Conservation (phyloP, 2,113 vertebrate species). For the Seriola rivoliana region DNA sequence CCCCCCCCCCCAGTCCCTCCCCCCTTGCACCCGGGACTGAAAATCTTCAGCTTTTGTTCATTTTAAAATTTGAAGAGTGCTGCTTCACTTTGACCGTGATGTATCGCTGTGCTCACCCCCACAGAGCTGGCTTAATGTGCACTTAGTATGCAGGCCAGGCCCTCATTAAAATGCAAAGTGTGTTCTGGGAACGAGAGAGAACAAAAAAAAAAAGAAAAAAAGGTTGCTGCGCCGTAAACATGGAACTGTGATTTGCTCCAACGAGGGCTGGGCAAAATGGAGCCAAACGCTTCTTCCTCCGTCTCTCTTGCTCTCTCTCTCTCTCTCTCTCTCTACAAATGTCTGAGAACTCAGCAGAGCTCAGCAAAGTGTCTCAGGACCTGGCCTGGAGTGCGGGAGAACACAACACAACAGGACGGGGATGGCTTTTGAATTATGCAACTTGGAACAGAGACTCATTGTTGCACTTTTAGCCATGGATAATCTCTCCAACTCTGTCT, state of each 20-base stretch:
- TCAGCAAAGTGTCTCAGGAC: constrained; percentile 59
- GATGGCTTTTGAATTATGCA: constrained; percentile 77
- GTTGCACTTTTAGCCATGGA: constrained; percentile 71
- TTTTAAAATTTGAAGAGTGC: constrained; percentile 80
- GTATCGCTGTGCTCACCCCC: constrained; percentile 63
- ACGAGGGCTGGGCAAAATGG: constrained; percentile 54
- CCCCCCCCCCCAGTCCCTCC: not conserved
- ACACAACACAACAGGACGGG: constrained; percentile 49
- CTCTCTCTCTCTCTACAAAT: constrained; percentile 24
- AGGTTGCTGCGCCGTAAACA: constrained; percentile 65
- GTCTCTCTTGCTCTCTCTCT: not conserved
- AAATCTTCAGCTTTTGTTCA: constrained; percentile 76
- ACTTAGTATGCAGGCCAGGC: constrained; percentile 77
- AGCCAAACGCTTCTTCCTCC: not conserved
- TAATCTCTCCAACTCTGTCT: constrained; percentile 45
- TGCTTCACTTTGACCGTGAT: constrained; percentile 75
- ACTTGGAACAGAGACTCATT: constrained; percentile 67
- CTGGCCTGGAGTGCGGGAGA: constrained; percentile 55
- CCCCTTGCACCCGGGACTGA: constrained; percentile 3
- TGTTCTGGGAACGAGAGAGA: constrained; percentile 67
- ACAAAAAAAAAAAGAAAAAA: constrained; percentile 31
- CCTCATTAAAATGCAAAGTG: constrained; percentile 83
- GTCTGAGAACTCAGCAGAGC: constrained; percentile 50
- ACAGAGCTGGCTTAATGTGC: constrained; percentile 77
- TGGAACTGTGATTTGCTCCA: constrained; percentile 75